Base-by-base conservation (phyloP, 2,888 invertebrate genomes). In the Tetranychus piercei region DNA sequence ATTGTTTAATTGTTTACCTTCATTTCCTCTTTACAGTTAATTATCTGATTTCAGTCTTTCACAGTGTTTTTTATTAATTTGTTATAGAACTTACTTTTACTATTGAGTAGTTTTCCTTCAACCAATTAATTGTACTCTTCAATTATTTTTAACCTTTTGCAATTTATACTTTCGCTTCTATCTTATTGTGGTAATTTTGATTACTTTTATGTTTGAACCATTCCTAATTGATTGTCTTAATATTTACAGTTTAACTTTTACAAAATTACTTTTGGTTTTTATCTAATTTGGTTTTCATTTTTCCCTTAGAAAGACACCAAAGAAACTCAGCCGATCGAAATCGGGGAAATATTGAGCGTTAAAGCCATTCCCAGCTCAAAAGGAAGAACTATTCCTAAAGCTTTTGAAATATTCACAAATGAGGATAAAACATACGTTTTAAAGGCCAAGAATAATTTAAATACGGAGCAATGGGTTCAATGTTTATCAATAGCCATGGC, bases 391-490 rank as follows among this genome's bases (percentile, higher is more conserved):
- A 92, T 94, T 80, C 94, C 94, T 34, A 93, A 92, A 82, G 94
- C 94, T 1, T 95, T 95, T 85, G 94, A 95, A 85, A 94, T 95
- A 80, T 95, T 94, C 85, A 94, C 94, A 0, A 83, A 83, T 34
- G 83, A 84, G 75, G 92, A 94, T 83, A 92, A 92, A 83, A 91
- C 91, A 11, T 88, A 93, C 79, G 91, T 94, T 80, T 87, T 95
- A 79, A 94, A 95, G 84, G 94, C 94, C 8, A 92, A 92, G 83
- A 92, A 93, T 82, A 91, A 92, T 71, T 92, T 91, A 83, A 91
- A 94, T 82, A 94, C 93, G 1, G 94, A 94, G 83, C 91, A 94
- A 82, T 95, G 95, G 93, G 92, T 94, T 71, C 94, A 94, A 83
- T 94, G 92, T 83, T 86, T 94, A 77, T 92, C 92, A 81, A 91